phyloP scores from a whole-genome alignment of 2,888 invertebrate species.

The Rhopalosiphum nymphaeae region DNA sequence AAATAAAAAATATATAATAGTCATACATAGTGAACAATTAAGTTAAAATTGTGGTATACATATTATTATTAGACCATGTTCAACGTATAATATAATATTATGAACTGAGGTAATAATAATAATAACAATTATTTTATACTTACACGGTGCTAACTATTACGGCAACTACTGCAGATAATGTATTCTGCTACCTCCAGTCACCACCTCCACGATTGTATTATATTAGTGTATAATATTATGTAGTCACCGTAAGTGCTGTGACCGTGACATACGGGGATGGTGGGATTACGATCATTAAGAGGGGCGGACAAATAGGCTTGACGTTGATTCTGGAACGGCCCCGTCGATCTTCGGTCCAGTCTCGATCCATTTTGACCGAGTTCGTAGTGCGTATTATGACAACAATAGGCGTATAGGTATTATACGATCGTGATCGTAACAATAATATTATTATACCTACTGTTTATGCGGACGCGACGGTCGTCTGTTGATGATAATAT shows the following conservation, averaged over 20 bases:
- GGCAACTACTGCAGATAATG: not conserved
- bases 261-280: constrained; percentile 4
- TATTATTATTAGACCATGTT: not conserved
- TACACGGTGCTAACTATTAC: not conserved
- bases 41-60: not conserved
- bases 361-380: not conserved
- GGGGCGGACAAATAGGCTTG: not conserved
- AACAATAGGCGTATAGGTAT: not conserved
- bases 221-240: not conserved
- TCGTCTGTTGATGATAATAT: not conserved
- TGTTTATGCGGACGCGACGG: not conserved
- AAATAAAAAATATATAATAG: not conserved
- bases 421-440: not conserved
- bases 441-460: not conserved
- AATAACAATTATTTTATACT: not conserved
- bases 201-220: not conserved
- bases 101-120: not conserved
- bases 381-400: not conserved
- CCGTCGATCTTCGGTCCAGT: not conserved
- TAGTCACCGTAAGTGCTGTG: not conserved
- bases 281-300: not conserved
- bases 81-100: not conserved
- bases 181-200: not conserved
- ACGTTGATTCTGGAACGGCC: not conserved
- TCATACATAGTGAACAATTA: not conserved